phyloP scores from a whole-genome alignment of 2,113 vertebrate genomes.

The Redunca redunca region DNA sequence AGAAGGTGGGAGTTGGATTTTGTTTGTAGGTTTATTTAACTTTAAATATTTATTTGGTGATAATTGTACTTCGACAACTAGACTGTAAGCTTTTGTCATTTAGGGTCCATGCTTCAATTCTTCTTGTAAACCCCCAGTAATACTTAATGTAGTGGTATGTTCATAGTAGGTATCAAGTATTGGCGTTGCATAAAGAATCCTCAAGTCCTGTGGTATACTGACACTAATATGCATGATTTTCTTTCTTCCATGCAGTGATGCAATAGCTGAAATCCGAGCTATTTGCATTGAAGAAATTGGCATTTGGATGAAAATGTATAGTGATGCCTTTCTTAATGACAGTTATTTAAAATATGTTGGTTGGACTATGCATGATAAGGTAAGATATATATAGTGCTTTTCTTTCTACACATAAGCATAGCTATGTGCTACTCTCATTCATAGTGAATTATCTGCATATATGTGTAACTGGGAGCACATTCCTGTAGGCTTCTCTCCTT shows the following conservation, averaged over 20 bases:
- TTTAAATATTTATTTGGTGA: slow-evolving; percentile 24
- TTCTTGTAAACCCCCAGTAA: background rate
- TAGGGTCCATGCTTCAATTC: background rate
- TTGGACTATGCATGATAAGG: slow-evolving; percentile 99
- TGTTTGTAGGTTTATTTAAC: slow-evolving; percentile 26
- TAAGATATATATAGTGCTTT: slow-evolving; percentile 64
- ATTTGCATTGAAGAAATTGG: slow-evolving; percentile 99
- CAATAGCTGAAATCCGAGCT: slow-evolving; percentile 98
- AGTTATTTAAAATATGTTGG: slow-evolving; percentile 99
- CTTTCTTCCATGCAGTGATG: slow-evolving; percentile 84
- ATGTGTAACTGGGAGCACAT: background rate
- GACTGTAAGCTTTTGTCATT: background rate
- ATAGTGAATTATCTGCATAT: background rate
- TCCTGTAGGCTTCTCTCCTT: background rate
- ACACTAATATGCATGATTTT: slow-evolving; percentile 21
- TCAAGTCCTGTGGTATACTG: background rate
- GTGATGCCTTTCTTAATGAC: slow-evolving; percentile 99
- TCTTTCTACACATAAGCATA: background rate
- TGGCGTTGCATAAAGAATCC: background rate
- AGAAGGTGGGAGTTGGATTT: background rate
- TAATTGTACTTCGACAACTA: slow-evolving; percentile 2
- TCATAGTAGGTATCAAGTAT: background rate
- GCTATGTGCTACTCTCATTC: background rate
- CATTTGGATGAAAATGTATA: slow-evolving; percentile 99
- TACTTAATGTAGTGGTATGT: background rate